Evolutionary conservation across 2,113 vertebrate species (phyloP).

Genomic region (Catharus bicknelli): DNA sequence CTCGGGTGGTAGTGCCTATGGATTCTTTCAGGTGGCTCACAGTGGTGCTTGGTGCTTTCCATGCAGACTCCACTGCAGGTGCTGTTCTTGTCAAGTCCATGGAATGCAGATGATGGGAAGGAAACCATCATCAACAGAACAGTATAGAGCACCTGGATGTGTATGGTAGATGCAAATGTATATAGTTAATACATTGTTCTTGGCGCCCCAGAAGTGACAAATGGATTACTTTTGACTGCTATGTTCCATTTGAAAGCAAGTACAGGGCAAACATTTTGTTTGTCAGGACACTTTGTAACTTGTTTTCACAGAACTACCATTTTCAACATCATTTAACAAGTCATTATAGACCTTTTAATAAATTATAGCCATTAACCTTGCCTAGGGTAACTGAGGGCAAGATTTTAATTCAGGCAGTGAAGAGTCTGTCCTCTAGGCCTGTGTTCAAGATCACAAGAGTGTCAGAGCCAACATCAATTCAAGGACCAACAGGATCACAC

Average conservation of each 20-base stretch:
- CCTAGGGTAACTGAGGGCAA: neutral
- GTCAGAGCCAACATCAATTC: neutral
- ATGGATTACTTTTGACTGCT: neutral
- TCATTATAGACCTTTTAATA: conserved; percentile 31
- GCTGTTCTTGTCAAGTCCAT: neutral
- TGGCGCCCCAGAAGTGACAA: neutral
- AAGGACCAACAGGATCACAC: neutral
- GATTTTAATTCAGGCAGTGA: conserved; percentile 14
- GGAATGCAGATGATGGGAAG: neutral
- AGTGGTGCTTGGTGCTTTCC: neutral
- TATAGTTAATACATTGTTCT: neutral
- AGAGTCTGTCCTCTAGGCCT: conserved; percentile 33
- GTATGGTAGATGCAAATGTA: neutral
- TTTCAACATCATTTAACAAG: conserved; percentile 54
- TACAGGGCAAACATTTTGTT: neutral
- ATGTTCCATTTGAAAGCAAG: neutral
- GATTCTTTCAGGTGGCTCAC: neutral
- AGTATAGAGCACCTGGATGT: neutral
- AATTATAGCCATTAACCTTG: conserved; percentile 45
- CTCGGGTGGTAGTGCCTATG: neutral
- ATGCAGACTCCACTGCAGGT: neutral
- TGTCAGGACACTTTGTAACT: neutral
- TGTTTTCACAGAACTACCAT: neutral
- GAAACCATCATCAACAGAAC: neutral
- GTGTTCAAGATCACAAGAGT: neutral